Conservation (phyloP, 2,797 vertebrate species). For the Onychomys arenicola region DNA sequence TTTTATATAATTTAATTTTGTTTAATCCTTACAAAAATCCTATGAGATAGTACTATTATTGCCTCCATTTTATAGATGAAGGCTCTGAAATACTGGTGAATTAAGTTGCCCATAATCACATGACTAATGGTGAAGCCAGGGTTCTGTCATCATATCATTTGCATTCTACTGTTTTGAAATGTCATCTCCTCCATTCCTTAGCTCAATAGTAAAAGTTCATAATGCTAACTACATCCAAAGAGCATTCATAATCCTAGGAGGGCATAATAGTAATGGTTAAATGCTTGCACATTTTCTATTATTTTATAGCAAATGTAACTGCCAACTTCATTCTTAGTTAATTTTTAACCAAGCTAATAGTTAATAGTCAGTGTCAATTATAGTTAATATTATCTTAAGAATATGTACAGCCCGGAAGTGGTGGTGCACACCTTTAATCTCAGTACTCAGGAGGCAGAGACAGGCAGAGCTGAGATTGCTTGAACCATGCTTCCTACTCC, state of each 20-base stretch:
- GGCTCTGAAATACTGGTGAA: background rate
- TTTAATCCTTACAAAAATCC: background rate
- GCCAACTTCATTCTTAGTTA: conserved; percentile 4
- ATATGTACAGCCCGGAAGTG: background rate
- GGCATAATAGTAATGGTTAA: background rate
- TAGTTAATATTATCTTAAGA: background rate
- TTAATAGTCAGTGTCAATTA: background rate
- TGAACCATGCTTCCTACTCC: too few species aligned
- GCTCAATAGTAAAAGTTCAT: background rate
- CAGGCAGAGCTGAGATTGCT: too few species aligned
- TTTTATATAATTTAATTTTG: conserved; percentile 25
- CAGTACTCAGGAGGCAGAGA: background rate
- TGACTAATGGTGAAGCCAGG: background rate
- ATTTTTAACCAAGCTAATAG: background rate
- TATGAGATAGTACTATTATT: background rate
- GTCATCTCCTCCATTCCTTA: background rate
- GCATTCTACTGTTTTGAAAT: background rate
- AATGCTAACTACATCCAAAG: background rate
- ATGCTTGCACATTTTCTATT: background rate
- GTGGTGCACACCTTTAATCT: background rate
- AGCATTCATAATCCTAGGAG: background rate
- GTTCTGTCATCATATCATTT: background rate
- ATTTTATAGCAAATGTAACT: conserved; percentile 8
- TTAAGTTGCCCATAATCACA: conserved; percentile 8
- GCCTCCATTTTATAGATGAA: background rate